Evolutionary conservation across 2,797 vertebrate genomes (phyloP).

Genomic region (Poeciliopsis infans): DNA sequence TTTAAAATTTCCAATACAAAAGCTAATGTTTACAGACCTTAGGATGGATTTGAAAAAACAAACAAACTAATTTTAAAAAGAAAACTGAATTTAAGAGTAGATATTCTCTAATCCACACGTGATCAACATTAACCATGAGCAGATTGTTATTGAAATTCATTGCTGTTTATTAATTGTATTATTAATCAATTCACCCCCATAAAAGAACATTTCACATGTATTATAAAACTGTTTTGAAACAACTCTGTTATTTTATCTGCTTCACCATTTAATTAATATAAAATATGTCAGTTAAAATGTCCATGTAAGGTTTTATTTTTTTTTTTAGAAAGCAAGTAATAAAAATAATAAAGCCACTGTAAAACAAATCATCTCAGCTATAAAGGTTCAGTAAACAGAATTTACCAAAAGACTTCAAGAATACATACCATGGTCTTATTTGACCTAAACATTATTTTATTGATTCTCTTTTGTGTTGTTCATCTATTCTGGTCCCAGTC

Average conservation of each 20-base stretch:
- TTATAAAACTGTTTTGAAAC: background rate
- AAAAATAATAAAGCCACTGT: background rate
- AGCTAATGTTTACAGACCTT: background rate
- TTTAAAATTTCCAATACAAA: background rate
- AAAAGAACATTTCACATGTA: background rate
- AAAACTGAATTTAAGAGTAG: background rate
- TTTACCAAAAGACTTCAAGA: constrained; percentile 10
- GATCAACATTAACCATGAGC: background rate
- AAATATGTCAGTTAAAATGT: background rate
- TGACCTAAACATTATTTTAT: constrained; percentile 27
- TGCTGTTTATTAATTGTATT: background rate
- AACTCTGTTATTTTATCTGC: background rate
- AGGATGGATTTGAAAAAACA: background rate
- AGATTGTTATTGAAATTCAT: background rate
- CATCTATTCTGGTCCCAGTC: constrained; percentile 7
- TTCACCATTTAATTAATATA: constrained; percentile 1
- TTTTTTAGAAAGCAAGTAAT: background rate
- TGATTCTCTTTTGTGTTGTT: constrained; percentile 25
- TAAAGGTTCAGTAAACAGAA: constrained; percentile 6
- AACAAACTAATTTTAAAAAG: background rate
- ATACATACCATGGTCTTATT: constrained; percentile 10
- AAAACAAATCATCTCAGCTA: background rate
- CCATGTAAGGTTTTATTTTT: background rate
- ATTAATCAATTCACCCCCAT: background rate
- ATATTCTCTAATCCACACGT: background rate